A percentile compares a stretch with the other conserved stretches of the same genome.
phyloP scores from a whole-genome alignment of 1,140 invertebrate species.

The Bemisia tabaci region DNA sequence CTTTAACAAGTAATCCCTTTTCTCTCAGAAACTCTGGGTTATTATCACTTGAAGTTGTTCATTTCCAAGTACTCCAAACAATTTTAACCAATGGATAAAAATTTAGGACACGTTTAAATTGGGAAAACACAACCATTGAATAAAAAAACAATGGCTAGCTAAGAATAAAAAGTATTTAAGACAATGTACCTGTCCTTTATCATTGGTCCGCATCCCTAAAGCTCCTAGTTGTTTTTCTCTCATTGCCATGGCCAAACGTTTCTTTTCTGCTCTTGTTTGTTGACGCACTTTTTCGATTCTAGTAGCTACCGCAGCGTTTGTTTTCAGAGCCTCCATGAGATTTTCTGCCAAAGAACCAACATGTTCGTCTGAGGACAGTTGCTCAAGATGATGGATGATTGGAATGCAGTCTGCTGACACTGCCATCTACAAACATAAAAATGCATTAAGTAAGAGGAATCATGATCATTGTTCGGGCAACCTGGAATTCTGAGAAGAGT shows the following conservation, averaged over 20 bases:
- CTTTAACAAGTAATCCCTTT: no score
- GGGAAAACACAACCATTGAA: no score
- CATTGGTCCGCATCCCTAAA: conserved; percentile 89
- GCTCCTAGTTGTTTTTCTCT: conserved; percentile 89
- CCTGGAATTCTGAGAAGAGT: no score
- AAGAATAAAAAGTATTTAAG: no score
- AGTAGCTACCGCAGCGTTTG: conserved; percentile 63
- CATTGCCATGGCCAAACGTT: conserved; percentile 93
- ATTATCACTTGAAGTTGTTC: no score
- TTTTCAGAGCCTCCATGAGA: conserved; percentile 75
- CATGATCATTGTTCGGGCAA: no score
- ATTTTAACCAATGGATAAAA: no score
- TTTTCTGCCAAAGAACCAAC: conserved; percentile 95
- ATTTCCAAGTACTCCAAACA: no score
- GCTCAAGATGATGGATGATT: conserved; percentile 88
- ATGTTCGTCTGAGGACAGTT: conserved; percentile 93
- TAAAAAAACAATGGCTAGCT: no score
- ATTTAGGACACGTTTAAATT: no score
- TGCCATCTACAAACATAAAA: conserved; percentile 39
- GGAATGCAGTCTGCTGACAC: conserved; percentile 76
- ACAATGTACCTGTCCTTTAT: conserved; percentile 72
- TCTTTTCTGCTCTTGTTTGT: conserved; percentile 86
- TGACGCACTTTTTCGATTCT: conserved; percentile 84
- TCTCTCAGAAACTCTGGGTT: no score
- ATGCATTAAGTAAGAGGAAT: no score